These are phyloP conservation scores for Lepus townsendii DNA, from an alignment of 2,797 vertebrate genomes.

Conservation along the genomic window DNA sequence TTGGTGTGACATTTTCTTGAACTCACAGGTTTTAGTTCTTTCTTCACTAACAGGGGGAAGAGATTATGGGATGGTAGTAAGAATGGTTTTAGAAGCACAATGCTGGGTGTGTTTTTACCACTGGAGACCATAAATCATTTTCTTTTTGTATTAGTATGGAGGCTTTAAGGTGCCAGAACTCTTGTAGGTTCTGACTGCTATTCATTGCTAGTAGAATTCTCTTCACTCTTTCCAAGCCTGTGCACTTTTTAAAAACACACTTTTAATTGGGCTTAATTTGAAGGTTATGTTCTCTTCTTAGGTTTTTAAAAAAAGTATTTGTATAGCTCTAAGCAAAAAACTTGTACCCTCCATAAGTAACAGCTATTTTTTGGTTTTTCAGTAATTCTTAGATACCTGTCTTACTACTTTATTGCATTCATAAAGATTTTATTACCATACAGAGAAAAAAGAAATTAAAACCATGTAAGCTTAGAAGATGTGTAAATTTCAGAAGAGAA, in stretches of 20 bases:
- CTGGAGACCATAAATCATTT: not conserved
- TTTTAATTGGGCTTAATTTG: constrained; percentile 44
- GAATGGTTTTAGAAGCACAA: not conserved
- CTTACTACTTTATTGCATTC: not conserved
- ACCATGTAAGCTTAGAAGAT: constrained; percentile 18
- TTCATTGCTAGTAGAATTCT: constrained; percentile 13
- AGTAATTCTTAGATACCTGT: constrained; percentile 30
- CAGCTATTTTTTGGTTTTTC: not conserved
- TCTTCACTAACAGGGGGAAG: not conserved
- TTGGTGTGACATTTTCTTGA: not conserved
- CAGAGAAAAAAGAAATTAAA: constrained; percentile 54
- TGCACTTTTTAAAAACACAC: not conserved
- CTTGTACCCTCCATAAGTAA: not conserved
- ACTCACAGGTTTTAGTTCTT: not conserved
- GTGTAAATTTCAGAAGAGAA: constrained; percentile 58
- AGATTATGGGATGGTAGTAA: not conserved
- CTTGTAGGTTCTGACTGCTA: not conserved
- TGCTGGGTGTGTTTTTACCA: constrained; percentile 4
- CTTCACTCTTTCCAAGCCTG: not conserved
- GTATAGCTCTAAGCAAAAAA: not conserved
- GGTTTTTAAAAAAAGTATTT: not conserved
- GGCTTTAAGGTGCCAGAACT: not conserved
- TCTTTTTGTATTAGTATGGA: constrained; percentile 17
- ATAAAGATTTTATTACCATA: constrained; percentile 30
- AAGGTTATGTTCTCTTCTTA: constrained; percentile 18